Evolutionary conservation across 2,113 vertebrate species (phyloP).

Genomic region (Upupa epops): DNA sequence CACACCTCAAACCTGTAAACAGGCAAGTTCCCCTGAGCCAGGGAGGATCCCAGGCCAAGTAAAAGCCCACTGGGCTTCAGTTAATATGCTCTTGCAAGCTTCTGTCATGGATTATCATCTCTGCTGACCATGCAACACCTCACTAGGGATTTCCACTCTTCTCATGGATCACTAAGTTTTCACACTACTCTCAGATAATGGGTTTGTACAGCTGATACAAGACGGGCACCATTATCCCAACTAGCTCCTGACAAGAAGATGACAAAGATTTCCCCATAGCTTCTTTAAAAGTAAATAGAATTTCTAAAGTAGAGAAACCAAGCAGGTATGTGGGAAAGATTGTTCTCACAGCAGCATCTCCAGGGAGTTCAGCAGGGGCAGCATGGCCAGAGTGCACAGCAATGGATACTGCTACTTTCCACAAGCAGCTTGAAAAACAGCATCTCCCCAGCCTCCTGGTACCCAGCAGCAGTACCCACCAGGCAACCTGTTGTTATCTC

Average conservation of each 20-base stretch:
- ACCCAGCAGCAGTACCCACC: not conserved
- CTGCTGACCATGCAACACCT: not conserved
- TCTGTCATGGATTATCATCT: not conserved
- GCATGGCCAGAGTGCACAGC: not conserved
- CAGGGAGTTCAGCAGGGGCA: not conserved
- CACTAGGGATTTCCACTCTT: not conserved
- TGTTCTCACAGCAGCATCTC: not conserved
- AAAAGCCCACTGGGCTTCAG: rapidly evolving
- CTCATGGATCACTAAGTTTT: not conserved
- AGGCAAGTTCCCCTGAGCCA: not conserved
- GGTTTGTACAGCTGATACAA: not conserved
- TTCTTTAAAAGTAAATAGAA: not conserved
- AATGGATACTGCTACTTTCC: not conserved
- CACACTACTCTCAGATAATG: not conserved
- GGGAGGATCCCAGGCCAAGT: not conserved
- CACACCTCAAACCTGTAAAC: not conserved
- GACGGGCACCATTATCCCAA: not conserved
- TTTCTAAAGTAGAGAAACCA: not conserved
- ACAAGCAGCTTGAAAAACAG: not conserved
- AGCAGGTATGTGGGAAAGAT: rapidly evolving
- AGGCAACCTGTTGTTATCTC: not conserved
- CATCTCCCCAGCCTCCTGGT: not conserved
- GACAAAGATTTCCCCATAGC: not conserved
- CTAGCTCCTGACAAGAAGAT: not conserved
- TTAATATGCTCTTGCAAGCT: not conserved